Conservation (phyloP, 1,140 invertebrate species). For the Anthonomus grandis region DNA sequence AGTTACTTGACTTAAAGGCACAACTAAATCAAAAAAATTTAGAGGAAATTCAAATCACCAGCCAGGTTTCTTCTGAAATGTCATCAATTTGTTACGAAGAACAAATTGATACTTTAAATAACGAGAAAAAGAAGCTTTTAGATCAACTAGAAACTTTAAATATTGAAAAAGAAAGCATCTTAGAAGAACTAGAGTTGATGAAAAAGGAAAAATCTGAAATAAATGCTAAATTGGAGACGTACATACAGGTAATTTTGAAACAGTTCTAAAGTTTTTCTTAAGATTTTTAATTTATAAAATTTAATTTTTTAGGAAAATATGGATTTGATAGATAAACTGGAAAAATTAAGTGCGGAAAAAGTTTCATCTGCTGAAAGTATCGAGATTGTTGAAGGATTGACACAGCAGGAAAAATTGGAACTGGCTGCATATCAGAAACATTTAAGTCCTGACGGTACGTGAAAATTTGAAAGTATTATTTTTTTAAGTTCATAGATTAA, state of each 20-base stretch:
- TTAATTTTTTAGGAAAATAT: slow-evolving; percentile 60
- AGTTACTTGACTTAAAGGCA: slow-evolving; percentile 31
- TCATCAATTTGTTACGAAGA: slow-evolving; percentile 68
- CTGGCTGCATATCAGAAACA: slow-evolving; percentile 43
- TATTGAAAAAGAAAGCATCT: slow-evolving; percentile 54
- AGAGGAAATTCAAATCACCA: slow-evolving; percentile 57
- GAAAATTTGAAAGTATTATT: too few species aligned
- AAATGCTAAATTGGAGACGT: slow-evolving; percentile 57
- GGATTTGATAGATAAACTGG: slow-evolving; percentile 62
- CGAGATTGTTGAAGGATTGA: slow-evolving; percentile 64
- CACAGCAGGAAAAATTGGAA: slow-evolving; percentile 58
- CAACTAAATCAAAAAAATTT: slow-evolving; percentile 37
- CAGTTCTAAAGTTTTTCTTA: not conserved
- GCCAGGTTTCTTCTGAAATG: slow-evolving; percentile 58
- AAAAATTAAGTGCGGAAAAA: slow-evolving; percentile 64
- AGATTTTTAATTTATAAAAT: not conserved
- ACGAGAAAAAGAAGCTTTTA: slow-evolving; percentile 47
- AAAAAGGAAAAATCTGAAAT: slow-evolving; percentile 59
- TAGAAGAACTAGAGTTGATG: slow-evolving; percentile 53
- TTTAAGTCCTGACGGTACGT: slow-evolving; percentile 21
- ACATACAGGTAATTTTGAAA: slow-evolving; percentile 49
- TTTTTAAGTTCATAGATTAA: too few species aligned
- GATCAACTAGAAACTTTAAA: slow-evolving; percentile 49
- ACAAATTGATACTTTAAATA: slow-evolving; percentile 57
- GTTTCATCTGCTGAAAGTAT: slow-evolving; percentile 66